Evolutionary conservation across 1,140 invertebrate species (phyloP), one percentile per base, ranked within the genome.

Genomic region (Atta colombica): DNA sequence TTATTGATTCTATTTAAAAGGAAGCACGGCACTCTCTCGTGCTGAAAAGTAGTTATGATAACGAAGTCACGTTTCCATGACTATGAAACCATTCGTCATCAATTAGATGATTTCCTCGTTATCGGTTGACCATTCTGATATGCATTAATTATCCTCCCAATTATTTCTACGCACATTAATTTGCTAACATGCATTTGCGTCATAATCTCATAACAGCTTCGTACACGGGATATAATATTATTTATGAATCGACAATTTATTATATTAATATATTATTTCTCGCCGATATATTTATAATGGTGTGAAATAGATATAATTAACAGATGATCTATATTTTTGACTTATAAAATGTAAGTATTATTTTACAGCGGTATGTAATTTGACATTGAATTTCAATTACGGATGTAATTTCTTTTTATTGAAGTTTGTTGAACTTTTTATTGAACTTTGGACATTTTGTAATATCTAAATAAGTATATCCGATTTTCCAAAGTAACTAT

Each of bases 51-150:
- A 21, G 12, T 12, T 61, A 55, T 25, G 18, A 63, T 84, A 84
- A 84, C 55, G 39, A 75, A 84, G n/a, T 35, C 25, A 31, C 10
- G 60, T 84, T 84, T 63, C 18, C 25, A 25, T 14, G 12, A 25
- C 25, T 61, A 16, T 14, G 21, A 10, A 28, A 25, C 14, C 14
- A 25, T 84, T 75, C 39, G 39, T 45, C 55, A 35, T 74, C 58
- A 75, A 75, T 84, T 84, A 75, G 71, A 51, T 18, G 49, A 75
- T 84, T 74, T 75, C 8, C 25, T 61, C 18, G 55, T 8, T 51
- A 84, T 75, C 25, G 35, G 45, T 84, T 4, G 25, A 25, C 25
- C 25, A 82, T 16, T 82, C 14, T 28, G 25, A 4, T 45, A 39
- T 35, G 45, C 25, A 35, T 12, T 61, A 61, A 74, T 75, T 3